Conservation (phyloP, 2,797 vertebrate genomes). For the Syngnathus acus region DNA sequence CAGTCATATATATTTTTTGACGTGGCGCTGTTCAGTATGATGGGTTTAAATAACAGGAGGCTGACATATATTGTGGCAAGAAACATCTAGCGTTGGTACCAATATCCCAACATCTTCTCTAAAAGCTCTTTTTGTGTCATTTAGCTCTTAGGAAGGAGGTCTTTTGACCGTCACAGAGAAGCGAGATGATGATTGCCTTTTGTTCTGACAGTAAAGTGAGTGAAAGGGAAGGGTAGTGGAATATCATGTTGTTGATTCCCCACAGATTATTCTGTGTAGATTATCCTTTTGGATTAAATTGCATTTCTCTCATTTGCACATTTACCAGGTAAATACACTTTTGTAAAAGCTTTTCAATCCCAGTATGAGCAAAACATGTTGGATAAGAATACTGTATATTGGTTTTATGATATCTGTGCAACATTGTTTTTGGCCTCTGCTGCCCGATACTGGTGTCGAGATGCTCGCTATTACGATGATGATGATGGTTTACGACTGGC, state of each 20-base stretch:
- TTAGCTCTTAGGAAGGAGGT: background rate
- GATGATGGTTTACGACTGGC: background rate
- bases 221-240: background rate
- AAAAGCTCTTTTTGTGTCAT: background rate
- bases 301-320: constrained; percentile 1
- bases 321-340: background rate
- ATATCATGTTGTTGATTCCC: background rate
- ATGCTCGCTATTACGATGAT: background rate
- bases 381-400: background rate
- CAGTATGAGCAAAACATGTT: background rate
- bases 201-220: background rate
- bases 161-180: background rate
- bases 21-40: no score
- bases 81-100: background rate
- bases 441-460: background rate
- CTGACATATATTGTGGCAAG: no score
- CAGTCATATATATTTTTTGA: no score
- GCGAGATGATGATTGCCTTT: background rate
- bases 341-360: background rate
- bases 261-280: background rate
- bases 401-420: background rate
- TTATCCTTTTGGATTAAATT: constrained; percentile 4
- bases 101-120: background rate
- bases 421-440: background rate
- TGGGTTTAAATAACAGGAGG: background rate